Conservation (phyloP, 2,113 vertebrate species). For the Beaufortia kweichowensis region DNA sequence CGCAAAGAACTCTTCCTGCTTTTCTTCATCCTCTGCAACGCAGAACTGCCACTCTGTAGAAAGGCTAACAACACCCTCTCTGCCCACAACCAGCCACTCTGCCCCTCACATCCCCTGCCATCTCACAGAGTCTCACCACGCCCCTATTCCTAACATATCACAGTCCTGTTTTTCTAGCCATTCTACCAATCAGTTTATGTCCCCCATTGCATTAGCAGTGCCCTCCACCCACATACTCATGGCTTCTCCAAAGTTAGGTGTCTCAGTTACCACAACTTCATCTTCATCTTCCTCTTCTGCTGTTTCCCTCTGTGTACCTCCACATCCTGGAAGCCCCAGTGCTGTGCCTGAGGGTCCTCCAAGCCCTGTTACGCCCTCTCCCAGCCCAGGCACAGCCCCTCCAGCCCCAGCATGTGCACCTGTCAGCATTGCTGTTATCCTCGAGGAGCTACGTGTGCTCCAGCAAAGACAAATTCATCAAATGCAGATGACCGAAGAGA, state of each 20-base stretch:
- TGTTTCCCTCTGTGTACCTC: constrained; percentile 71
- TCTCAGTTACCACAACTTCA: constrained; percentile 75
- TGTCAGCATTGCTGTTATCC: constrained; percentile 77
- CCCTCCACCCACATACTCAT: constrained; percentile 62
- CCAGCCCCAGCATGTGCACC: constrained; percentile 69
- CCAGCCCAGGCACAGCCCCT: constrained; percentile 73
- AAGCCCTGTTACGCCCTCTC: constrained; percentile 78
- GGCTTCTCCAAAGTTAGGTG: constrained; percentile 77
- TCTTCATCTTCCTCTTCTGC: constrained; percentile 72
- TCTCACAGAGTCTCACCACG: constrained; percentile 48
- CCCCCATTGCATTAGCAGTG: constrained; percentile 38
- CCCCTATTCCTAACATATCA: constrained; percentile 52
- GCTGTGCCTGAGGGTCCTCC: constrained; percentile 77
- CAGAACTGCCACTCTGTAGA: constrained; percentile 55
- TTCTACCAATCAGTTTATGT: constrained; percentile 34
- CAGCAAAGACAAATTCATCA: constrained; percentile 91
- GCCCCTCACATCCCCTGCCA: constrained; percentile 45
- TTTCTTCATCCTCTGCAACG: constrained; percentile 56
- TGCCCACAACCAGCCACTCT: constrained; percentile 38
- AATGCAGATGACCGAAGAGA: constrained; percentile 93
- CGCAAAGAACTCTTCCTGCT: constrained; percentile 58
- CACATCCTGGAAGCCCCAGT: constrained; percentile 70
- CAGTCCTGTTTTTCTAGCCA: constrained; percentile 30
- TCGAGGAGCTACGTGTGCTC: constrained; percentile 85
- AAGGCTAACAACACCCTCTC: constrained; percentile 44